A percentile compares a stretch with the other conserved stretches of the same genome.
These are phyloP conservation scores for Solen grandis DNA, from an alignment of 1,140 invertebrate species.

Conservation along the genomic window DNA sequence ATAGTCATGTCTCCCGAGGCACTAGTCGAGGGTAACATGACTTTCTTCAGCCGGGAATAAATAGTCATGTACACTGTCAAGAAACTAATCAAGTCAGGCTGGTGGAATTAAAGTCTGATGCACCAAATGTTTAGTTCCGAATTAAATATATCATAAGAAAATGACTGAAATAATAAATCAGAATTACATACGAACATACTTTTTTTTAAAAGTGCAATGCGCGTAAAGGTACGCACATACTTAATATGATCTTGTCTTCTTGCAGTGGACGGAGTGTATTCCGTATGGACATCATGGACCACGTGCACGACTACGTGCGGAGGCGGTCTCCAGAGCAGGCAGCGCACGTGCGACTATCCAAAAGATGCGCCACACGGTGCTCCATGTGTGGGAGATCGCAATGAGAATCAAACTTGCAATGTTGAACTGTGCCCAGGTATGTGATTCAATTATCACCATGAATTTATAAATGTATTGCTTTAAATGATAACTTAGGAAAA, in stretches of 20 bases:
- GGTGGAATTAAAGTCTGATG: not conserved
- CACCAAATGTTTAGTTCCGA: not conserved
- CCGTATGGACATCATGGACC: slow-evolving; percentile 58
- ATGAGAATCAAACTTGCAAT: slow-evolving; percentile 59
- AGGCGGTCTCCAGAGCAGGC: slow-evolving; percentile 66
- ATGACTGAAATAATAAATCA: not conserved
- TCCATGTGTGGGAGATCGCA: slow-evolving; percentile 59
- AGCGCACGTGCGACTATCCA: slow-evolving; percentile 57
- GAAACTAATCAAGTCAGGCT: not conserved
- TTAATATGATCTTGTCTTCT: not conserved
- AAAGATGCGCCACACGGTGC: slow-evolving; percentile 62
- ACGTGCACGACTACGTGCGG: slow-evolving; percentile 64
- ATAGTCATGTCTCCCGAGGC: slow-evolving; percentile 64
- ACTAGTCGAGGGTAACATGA: slow-evolving; percentile 3
- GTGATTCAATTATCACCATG: not conserved
- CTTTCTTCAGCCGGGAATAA: too few species aligned
- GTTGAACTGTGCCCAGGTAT: slow-evolving; percentile 66
- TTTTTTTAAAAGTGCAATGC: too few species aligned
- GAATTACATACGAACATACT: not conserved
- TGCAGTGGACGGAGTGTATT: slow-evolving; percentile 66
- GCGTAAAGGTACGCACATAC: too few species aligned
- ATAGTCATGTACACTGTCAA: not conserved
- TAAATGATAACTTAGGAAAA: too few species aligned
- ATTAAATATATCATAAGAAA: not conserved
- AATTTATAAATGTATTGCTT: not conserved